Conservation (phyloP, 23 tunicate species). For the Trididemnum nubilum region DNA sequence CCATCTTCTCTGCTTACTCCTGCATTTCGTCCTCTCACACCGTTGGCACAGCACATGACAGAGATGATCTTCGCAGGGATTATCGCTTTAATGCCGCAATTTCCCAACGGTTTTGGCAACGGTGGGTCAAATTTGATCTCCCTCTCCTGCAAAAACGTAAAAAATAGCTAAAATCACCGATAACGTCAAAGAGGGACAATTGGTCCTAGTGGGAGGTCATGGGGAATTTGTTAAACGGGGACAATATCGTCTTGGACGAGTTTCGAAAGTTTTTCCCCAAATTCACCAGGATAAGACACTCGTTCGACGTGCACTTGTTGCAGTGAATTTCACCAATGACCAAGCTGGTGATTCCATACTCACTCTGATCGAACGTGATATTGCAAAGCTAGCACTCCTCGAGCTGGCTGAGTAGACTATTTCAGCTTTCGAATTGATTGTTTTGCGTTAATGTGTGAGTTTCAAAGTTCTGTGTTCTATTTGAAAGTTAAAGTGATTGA, state of each 20-base stretch:
- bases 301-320: not conserved
- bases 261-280: not conserved
- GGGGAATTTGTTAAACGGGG: conserved; percentile 5
- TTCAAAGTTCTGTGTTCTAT: no score
- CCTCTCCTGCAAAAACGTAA: conserved; percentile 20
- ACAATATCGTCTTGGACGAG: not conserved
- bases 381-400: not conserved
- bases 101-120: conserved; percentile 4
- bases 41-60: not conserved
- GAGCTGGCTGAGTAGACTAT: not conserved
- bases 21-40: not conserved
- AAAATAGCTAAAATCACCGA: not conserved
- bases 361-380: not conserved
- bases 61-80: not conserved
- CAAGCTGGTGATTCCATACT: not conserved
- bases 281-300: not conserved
- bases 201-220: conserved; percentile 20
- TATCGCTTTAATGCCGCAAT: not conserved
- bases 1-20: conserved; percentile 15
- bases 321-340: not conserved
- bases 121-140: conserved; percentile 13
- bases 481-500: no score
- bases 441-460: no score
- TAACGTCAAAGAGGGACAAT: not conserved
- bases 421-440: no score